Evolutionary conservation across 2,797 vertebrate genomes (phyloP).

Genomic region (Siniperca undulata): DNA sequence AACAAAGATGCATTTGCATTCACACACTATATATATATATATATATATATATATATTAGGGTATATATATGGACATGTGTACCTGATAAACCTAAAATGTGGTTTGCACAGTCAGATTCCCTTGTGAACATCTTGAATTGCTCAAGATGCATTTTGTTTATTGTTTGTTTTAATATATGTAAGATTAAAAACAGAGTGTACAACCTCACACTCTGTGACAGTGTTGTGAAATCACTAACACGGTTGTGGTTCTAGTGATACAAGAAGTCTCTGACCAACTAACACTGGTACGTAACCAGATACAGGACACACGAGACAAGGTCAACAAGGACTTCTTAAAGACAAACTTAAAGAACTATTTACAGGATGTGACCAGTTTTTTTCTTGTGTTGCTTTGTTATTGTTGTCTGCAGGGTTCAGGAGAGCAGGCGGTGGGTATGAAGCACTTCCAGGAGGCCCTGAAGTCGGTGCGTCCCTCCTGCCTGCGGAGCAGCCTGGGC

Average conservation of each 20-base stretch:
- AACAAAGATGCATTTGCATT: not conserved
- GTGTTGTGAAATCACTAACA: no score
- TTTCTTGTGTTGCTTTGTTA: not conserved
- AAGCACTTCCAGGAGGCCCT: slow-evolving; percentile 90
- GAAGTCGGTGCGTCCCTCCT: slow-evolving; percentile 90
- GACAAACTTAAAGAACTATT: no score
- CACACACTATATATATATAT: not conserved
- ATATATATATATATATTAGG: no score
- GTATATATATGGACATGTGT: not conserved
- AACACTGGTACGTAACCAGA: no score
- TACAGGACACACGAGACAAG: no score
- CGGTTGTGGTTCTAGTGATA: no score
- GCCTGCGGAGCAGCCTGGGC: slow-evolving; percentile 89
- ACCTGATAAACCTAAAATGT: not conserved
- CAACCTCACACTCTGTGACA: no score
- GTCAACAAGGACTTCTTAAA: no score
- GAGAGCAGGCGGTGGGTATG: slow-evolving; percentile 76
- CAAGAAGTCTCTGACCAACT: no score
- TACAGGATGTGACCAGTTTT: not conserved
- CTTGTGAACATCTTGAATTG: not conserved
- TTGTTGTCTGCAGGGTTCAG: slow-evolving; percentile 80
- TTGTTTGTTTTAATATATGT: not conserved
- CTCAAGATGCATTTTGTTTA: not conserved
- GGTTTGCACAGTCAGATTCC: not conserved
- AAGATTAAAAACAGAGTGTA: no score